Conservation (phyloP, 2,113 vertebrate species). For the Uropsilus gracilis region DNA sequence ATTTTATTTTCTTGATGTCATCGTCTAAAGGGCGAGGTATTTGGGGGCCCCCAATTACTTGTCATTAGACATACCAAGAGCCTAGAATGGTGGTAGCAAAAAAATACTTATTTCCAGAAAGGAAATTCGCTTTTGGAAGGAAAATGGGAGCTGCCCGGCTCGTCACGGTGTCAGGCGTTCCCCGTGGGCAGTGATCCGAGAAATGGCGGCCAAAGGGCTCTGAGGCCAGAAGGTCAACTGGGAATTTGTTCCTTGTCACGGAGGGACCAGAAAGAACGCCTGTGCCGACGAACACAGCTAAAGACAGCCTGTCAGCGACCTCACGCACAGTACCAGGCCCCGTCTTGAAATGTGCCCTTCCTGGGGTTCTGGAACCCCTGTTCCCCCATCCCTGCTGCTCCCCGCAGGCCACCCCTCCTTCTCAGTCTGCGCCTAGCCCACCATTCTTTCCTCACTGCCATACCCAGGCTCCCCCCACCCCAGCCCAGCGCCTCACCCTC, state of each 20-base stretch:
- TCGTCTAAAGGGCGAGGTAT: background rate
- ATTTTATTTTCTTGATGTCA: too few species aligned
- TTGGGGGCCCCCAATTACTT: background rate
- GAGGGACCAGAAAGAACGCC: background rate
- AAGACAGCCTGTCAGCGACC: fast-evolving
- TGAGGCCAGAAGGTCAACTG: background rate
- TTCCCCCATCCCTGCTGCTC: background rate
- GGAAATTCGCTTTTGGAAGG: background rate
- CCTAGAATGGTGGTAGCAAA: background rate
- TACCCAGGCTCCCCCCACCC: background rate
- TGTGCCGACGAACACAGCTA: background rate
- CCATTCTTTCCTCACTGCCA: background rate
- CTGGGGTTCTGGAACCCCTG: fast-evolving
- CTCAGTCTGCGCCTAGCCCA: background rate
- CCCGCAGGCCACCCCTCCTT: background rate
- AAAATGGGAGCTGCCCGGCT: background rate
- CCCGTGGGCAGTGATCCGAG: background rate
- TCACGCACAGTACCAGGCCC: fast-evolving
- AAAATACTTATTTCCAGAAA: constrained; percentile 10
- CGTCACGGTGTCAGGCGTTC: too few species aligned
- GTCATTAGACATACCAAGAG: background rate
- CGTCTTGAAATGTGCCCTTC: fast-evolving
- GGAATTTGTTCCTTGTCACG: background rate
- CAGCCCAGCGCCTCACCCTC: background rate
- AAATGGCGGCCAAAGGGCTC: background rate